phyloP scores from a whole-genome alignment of 2,888 invertebrate genomes.

The Caenorhabditis sp. region DNA sequence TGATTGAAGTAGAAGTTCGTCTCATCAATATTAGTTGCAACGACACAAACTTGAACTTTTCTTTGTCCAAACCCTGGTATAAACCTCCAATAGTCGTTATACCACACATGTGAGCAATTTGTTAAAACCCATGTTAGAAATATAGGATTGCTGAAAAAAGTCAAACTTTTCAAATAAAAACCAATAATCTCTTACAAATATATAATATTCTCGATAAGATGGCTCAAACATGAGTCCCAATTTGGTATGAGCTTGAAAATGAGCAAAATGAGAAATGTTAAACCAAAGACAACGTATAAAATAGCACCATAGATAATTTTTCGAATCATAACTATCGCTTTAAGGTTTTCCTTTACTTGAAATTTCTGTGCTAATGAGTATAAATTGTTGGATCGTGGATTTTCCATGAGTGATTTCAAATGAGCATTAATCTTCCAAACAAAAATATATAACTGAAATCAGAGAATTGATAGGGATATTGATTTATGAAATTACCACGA shows the following conservation, averaged over 20 bases:
- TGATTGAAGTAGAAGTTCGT: not conserved
- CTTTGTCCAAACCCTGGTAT: not conserved
- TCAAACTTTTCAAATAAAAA: too few species aligned
- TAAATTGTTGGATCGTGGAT: not conserved
- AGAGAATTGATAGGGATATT: not conserved
- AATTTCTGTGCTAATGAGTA: not conserved
- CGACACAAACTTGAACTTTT: not conserved
- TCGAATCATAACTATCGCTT: not conserved
- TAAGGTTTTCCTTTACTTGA: not conserved
- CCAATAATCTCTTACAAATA: not conserved
- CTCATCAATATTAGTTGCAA: not conserved
- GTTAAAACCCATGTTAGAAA: not conserved
- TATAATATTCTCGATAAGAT: not conserved
- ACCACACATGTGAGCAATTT: not conserved
- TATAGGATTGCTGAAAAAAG: not conserved
- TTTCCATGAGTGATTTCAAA: not conserved
- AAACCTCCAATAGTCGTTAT: not conserved
- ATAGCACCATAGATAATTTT: not conserved
- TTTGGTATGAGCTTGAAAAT: not conserved
- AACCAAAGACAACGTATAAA: not conserved
- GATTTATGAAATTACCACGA: not conserved
- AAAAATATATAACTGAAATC: not conserved
- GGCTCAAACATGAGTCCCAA: not conserved
- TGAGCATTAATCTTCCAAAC: not conserved
- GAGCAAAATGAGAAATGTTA: not conserved